Percentiles rank a stretch among this genome's conserved stretches.
Conservation (phyloP, 1,140 invertebrate genomes). For the Drosophila mayri region DNA sequence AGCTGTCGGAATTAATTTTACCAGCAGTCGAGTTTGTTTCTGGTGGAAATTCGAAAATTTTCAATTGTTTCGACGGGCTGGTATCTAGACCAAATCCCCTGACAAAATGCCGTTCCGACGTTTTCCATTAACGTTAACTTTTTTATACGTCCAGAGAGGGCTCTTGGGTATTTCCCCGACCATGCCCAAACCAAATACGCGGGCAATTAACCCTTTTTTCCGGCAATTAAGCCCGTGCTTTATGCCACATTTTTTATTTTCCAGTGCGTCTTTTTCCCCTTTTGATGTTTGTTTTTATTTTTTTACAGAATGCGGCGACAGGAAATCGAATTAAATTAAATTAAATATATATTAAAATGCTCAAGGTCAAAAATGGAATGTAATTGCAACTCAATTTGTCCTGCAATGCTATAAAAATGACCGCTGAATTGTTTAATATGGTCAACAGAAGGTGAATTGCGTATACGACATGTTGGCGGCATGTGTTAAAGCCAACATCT, state of each 20-base stretch:
- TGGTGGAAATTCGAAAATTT: conserved; percentile 26
- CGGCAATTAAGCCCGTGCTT: conserved; percentile 47
- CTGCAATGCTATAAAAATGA: conserved; percentile 48
- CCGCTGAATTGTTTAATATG: conserved; percentile 43
- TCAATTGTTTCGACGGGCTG: conserved; percentile 31
- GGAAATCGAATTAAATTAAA: conserved; percentile 33
- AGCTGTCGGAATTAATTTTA: conserved; percentile 57
- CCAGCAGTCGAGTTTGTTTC: background rate
- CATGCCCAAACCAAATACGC: conserved; percentile 49
- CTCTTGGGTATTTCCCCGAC: conserved; percentile 41
- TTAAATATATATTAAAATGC: conserved; percentile 37
- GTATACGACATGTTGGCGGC: conserved; percentile 54
- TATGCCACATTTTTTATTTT: conserved; percentile 46
- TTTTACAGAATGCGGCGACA: conserved; percentile 1
- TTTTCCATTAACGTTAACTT: conserved; percentile 52
- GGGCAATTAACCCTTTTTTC: conserved; percentile 54
- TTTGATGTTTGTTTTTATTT: conserved; percentile 41
- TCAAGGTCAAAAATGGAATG: conserved; percentile 33
- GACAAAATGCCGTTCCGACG: conserved; percentile 5
- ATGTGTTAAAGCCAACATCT: conserved; percentile 12
- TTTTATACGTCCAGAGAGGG: conserved; percentile 36
- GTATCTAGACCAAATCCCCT: conserved; percentile 12
- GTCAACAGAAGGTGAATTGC: conserved; percentile 36
- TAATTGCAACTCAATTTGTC: conserved; percentile 55
- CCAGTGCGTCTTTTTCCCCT: background rate